Evolutionary conservation across 2,797 vertebrate genomes (phyloP), one percentile per base, ranked within the genome.

Genomic region (Erethizon dorsatum): DNA sequence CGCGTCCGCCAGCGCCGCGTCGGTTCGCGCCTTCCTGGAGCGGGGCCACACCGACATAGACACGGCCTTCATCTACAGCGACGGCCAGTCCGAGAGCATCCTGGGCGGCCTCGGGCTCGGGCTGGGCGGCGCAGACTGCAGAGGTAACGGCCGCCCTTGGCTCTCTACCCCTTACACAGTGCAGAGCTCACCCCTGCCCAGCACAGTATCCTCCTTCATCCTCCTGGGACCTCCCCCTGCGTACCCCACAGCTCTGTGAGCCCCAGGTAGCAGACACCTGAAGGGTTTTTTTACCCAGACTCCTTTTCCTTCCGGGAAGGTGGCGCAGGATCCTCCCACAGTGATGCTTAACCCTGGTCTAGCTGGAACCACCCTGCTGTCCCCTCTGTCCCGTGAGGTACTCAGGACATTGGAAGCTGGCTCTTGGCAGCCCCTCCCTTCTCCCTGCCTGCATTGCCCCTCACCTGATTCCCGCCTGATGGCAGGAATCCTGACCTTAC

Each of bases 31-130:
- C 31, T 99, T 99, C 97, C 95, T 99, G 95, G 94, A 92, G 20
- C 98, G 98, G 4, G 99, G 99, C 0, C 97, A 99, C 98, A 92
- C 82, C 0, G 98, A 98, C 7, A 52, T 99, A 97, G 99, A 99
- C 98, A 99, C 99, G 1, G 99, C 99, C 56, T 96, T 98, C 89
- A 98, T 99, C 98, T 99, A 99, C 97, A 50, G 69, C 37, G 99
- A 98, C 0, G 99, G 99, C 7, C 99, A 99, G 97, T 98, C 99
- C 0, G 99, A 99, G 98, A 94, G 94, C 2, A 97, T 99, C 94
- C 98, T 99, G 59, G 99, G 99, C 2, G 80, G 75, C 96, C 98
- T 99, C 98, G 97, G 99, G 41, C 99, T 99, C 0, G 98, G 98
- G 0, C 96, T 98, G 95, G 95, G 88, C 77, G 22, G 33, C 47